Percentiles rank a stretch among this genome's conserved stretches.
These are phyloP conservation scores for Cercocebus atys DNA, from an alignment of 2,113 vertebrate species.

Conservation along the genomic window DNA sequence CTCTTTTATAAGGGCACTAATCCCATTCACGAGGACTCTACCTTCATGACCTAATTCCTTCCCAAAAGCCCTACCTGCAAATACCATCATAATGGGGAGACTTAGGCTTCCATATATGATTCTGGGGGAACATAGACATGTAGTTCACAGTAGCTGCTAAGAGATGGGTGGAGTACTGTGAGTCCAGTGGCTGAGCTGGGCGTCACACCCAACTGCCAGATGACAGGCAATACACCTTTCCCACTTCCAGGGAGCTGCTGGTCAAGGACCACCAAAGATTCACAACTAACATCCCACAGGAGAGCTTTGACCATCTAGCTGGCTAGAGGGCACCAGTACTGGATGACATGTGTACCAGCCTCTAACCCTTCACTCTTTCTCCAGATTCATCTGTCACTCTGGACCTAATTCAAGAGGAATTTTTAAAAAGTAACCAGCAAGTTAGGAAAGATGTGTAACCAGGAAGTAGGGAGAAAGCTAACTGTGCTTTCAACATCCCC, in stretches of 20 bases:
- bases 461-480: too few relatives aligned
- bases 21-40: neutral
- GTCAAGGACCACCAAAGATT: neutral
- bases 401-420: neutral
- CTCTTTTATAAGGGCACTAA: neutral
- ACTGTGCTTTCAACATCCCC: too few relatives aligned
- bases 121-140: neutral
- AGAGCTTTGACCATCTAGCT: neutral
- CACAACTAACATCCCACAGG: neutral
- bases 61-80: too few relatives aligned
- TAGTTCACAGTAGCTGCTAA: neutral
- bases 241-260: neutral
- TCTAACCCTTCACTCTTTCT: neutral
- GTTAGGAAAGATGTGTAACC: neutral
- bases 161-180: neutral
- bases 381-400: neutral
- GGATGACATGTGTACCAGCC: neutral
- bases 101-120: neutral
- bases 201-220: neutral
- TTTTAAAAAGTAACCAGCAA: neutral
- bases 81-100: neutral
- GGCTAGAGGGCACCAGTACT: neutral
- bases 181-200: neutral
- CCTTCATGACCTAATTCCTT: neutral
- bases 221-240: neutral